Percentiles rank a stretch among this genome's conserved stretches.
These are phyloP conservation scores for Gephyroberyx darwinii DNA, from an alignment of 2,797 vertebrate species.

Conservation along the genomic window DNA sequence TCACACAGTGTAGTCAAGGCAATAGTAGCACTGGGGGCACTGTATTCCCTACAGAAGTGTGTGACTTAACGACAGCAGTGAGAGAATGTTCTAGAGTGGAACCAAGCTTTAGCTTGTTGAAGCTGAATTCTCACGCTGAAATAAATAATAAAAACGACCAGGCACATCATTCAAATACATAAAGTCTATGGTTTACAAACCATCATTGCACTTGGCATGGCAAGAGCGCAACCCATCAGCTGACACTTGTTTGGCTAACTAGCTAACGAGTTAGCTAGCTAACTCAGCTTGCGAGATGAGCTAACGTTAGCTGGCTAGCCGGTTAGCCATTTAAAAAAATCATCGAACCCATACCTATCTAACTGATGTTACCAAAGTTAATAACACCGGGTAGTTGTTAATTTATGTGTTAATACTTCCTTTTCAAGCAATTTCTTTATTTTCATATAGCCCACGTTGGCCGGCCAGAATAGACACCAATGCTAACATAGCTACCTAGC, in stretches of 20 bases:
- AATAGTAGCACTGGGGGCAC: conserved; percentile 48
- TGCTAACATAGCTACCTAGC: conserved; percentile 69
- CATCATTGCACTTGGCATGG: conserved; percentile 5
- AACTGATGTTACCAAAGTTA: neutral
- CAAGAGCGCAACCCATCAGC: conserved; percentile 53
- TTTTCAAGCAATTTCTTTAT: conserved; percentile 8
- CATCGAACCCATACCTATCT: neutral
- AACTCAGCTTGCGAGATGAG: conserved; percentile 40
- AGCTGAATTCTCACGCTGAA: neutral
- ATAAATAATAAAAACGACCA: conserved; percentile 2
- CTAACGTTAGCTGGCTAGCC: conserved; percentile 63
- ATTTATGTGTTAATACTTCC: neutral
- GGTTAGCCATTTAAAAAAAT: conserved; percentile 52
- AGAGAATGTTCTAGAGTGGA: conserved; percentile 77
- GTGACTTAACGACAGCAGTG: conserved; percentile 69
- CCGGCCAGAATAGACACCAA: conserved; percentile 64
- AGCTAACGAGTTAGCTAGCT: conserved; percentile 43
- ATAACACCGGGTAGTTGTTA: neutral
- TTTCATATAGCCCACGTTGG: conserved; percentile 43
- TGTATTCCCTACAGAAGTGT: conserved; percentile 64
- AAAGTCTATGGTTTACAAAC: neutral
- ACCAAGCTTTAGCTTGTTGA: conserved; percentile 29
- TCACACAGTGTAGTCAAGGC: conserved; percentile 53
- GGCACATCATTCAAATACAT: neutral
- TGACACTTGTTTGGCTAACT: conserved; percentile 74